phyloP scores from a whole-genome alignment of 2,888 invertebrate genomes.

The Mystacides longicornis region DNA sequence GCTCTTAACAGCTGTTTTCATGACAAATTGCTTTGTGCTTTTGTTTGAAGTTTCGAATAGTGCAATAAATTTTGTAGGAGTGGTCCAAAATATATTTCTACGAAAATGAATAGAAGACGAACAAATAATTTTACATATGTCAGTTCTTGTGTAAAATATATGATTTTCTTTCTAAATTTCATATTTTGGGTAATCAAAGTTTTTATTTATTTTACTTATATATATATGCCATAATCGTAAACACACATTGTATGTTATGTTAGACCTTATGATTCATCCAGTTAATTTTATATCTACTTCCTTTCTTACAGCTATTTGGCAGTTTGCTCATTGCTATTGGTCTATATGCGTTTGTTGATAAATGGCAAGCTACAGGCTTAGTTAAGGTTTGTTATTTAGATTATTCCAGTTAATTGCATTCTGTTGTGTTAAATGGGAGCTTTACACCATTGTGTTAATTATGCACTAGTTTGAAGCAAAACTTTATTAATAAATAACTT shows the following conservation, averaged over 20 bases:
- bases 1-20: not conserved
- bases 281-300: slow-evolving; percentile 17
- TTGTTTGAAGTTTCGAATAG: not conserved
- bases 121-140: slow-evolving; percentile 72
- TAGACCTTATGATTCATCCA: not conserved
- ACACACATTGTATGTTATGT: slow-evolving; percentile 4
- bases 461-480: no score
- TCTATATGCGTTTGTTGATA: slow-evolving; percentile 86
- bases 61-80: slow-evolving; percentile 1
- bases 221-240: not conserved
- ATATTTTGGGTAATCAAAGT: slow-evolving; percentile 75
- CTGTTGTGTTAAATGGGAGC: no score
- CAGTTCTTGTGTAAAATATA: slow-evolving; percentile 82
- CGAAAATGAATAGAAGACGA: slow-evolving; percentile 54
- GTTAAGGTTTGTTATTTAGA: slow-evolving; percentile 55
- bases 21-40: not conserved
- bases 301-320: slow-evolving; percentile 69
- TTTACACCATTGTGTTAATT: no score
- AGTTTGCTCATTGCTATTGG: slow-evolving; percentile 81
- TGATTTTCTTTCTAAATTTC: slow-evolving; percentile 83
- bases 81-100: slow-evolving; percentile 7
- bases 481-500: no score
- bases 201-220: not conserved
- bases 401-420: no score
- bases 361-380: slow-evolving; percentile 82